Evolutionary conservation across 2,888 invertebrate species (phyloP).

Genomic region (Allolobophora icterica): DNA sequence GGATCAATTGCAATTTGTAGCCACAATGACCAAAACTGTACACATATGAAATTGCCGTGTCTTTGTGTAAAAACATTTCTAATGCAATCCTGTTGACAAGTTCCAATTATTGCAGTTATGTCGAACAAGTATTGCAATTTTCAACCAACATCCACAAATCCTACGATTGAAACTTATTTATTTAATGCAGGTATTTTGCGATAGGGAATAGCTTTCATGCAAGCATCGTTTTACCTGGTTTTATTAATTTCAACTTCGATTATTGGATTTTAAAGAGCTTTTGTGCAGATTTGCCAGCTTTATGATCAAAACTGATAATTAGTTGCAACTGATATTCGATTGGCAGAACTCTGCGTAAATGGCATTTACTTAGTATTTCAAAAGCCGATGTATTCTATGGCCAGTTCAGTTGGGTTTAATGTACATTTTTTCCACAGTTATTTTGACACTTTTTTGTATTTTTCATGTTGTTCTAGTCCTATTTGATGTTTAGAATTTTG

Average conservation of each 20-base stretch:
- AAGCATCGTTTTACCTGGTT: not conserved
- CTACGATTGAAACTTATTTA: too few species aligned
- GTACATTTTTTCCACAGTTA: not conserved
- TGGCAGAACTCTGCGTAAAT: not conserved
- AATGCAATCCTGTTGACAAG: not conserved
- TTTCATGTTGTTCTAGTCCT: conserved; percentile 11
- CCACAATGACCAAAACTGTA: not conserved
- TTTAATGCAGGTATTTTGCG: too few species aligned
- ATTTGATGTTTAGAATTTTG: conserved; percentile 1
- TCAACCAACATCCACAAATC: not conserved
- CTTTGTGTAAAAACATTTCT: not conserved
- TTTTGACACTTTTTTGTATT: conserved; percentile 17
- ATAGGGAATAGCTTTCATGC: too few species aligned
- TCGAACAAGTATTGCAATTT: not conserved
- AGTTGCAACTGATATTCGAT: not conserved
- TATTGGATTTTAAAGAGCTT: not conserved
- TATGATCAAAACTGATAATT: not conserved
- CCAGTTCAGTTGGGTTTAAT: not conserved
- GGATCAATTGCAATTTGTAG: not conserved
- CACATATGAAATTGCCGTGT: too few species aligned
- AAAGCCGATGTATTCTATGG: not conserved
- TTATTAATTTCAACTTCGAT: not conserved
- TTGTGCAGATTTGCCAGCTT: not conserved
- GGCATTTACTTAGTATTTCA: not conserved
- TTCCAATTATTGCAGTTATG: not conserved